Conservation (phyloP, 1,140 invertebrate species). For the Aethina tumida region DNA sequence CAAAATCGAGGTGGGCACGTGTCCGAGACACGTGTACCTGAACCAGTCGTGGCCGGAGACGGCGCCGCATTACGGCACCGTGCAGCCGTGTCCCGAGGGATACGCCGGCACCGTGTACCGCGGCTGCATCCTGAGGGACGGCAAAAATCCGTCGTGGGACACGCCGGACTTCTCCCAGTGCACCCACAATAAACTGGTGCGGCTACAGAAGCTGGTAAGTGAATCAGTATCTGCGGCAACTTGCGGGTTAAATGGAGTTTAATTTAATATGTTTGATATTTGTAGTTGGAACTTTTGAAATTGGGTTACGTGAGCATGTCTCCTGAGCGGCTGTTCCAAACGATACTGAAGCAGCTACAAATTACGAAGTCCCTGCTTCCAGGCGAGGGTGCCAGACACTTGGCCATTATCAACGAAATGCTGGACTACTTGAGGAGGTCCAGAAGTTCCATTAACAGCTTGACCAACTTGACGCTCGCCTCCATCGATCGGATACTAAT, state of each 20-base stretch:
- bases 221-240: neutral
- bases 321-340: constrained; percentile 34
- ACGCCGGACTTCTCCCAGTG: constrained; percentile 64
- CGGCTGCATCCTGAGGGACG: constrained; percentile 47
- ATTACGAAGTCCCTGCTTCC: constrained; percentile 38
- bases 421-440: constrained; percentile 37
- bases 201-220: constrained; percentile 54
- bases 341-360: constrained; percentile 37
- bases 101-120: constrained; percentile 41
- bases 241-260: neutral
- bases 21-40: constrained; percentile 37
- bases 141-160: constrained; percentile 55
- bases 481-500: constrained; percentile 41
- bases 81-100: constrained; percentile 48
- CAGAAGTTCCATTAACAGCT: constrained; percentile 24
- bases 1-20: constrained; percentile 45
- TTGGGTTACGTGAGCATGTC: constrained; percentile 45
- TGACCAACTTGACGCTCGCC: constrained; percentile 37
- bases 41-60: constrained; percentile 50
- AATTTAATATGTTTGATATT: constrained; percentile 15
- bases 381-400: constrained; percentile 46
- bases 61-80: constrained; percentile 47
- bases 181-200: constrained; percentile 50
- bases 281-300: constrained; percentile 44
- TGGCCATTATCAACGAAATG: constrained; percentile 40